Conservation (phyloP, 1,140 invertebrate species). For the Dolichoris vasculosae region DNA sequence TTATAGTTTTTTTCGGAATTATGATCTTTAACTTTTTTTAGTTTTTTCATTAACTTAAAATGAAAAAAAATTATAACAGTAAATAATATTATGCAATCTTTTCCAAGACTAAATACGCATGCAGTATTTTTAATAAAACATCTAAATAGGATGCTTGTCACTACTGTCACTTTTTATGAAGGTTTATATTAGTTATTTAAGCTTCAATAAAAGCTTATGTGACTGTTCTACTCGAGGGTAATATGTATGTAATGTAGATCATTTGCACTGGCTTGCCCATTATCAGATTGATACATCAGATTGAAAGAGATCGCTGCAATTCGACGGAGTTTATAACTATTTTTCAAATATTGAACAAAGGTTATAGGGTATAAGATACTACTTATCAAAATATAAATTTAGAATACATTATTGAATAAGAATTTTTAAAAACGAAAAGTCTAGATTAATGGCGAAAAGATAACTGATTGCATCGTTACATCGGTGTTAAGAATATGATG, state of each 20-base stretch:
- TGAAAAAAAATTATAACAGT: background rate
- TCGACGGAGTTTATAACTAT: too few relatives aligned
- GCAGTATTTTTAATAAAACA: background rate
- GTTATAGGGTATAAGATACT: too few relatives aligned
- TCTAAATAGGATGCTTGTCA: background rate
- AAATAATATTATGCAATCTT: background rate
- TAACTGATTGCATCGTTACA: too few relatives aligned
- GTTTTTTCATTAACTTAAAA: background rate
- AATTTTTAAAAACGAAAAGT: too few relatives aligned
- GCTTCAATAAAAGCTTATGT: background rate
- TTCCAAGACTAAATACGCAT: background rate
- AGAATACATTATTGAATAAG: too few relatives aligned
- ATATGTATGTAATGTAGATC: background rate
- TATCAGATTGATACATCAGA: background rate
- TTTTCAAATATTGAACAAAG: too few relatives aligned
- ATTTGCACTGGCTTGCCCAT: background rate
- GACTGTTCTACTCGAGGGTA: background rate
- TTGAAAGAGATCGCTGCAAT: background rate
- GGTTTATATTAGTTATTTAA: background rate
- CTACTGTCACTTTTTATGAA: background rate
- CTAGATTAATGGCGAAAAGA: too few relatives aligned
- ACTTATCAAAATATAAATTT: too few relatives aligned
- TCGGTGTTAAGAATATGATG: too few relatives aligned
- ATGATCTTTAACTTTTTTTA: background rate
- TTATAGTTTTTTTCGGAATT: background rate